A percentile compares a stretch with the other conserved stretches of the same genome.
Conservation (phyloP, 2,113 vertebrate genomes). For the Rana temporaria region DNA sequence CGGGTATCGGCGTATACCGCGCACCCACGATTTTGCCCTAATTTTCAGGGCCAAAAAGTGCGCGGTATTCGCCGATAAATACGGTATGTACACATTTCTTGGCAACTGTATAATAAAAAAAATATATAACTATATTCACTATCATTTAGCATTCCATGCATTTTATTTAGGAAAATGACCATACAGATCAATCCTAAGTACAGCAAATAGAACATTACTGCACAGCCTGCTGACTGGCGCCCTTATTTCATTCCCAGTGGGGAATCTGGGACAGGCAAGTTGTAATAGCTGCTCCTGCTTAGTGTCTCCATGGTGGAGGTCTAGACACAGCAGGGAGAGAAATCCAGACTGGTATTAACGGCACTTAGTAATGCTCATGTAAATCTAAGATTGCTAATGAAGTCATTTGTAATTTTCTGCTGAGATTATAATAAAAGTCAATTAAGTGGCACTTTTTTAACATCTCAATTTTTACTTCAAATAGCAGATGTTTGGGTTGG, state of each 20-base stretch:
- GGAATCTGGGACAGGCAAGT: slow-evolving; percentile 9
- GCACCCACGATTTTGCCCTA: too few species aligned
- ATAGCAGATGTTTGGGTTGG: slow-evolving; percentile 39
- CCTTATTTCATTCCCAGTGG: not conserved
- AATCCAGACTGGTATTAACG: slow-evolving; percentile 41
- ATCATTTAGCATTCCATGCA: not conserved
- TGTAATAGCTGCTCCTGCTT: slow-evolving; percentile 6
- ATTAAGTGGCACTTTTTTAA: slow-evolving; percentile 37
- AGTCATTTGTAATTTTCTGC: slow-evolving; percentile 48
- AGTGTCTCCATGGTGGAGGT: slow-evolving; percentile 32
- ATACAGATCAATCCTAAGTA: not conserved
- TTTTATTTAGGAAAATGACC: not conserved
- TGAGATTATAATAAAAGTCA: slow-evolving; percentile 40
- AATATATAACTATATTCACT: too few species aligned
- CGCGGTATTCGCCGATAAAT: too few species aligned
- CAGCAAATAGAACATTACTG: not conserved
- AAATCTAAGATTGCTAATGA: slow-evolving; percentile 44
- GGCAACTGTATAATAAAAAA: too few species aligned
- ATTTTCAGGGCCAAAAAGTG: too few species aligned
- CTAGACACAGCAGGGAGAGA: slow-evolving; percentile 25
- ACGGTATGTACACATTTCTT: too few species aligned
- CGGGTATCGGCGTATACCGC: too few species aligned
- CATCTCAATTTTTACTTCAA: slow-evolving; percentile 19
- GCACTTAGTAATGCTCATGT: slow-evolving; percentile 39
- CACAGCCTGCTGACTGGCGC: not conserved